Evolutionary conservation across 2,797 vertebrate species (phyloP).

Genomic region (Brachymystax lenok): DNA sequence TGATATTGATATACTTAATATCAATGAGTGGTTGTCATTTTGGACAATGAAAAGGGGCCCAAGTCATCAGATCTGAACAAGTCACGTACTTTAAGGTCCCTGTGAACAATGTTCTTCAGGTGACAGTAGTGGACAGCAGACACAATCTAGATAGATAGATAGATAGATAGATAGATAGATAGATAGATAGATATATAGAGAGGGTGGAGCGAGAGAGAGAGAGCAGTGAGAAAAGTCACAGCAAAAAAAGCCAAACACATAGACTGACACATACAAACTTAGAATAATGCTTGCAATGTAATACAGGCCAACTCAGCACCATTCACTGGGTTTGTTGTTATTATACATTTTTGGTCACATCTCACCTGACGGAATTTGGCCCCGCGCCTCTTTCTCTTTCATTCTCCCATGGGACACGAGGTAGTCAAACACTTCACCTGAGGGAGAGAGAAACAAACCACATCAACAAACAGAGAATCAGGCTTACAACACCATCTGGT

Average conservation of each 20-base stretch:
- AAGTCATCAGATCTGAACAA: too few relatives aligned
- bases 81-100: slow-evolving; percentile 88
- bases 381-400: slow-evolving; percentile 93
- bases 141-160: slow-evolving; percentile 77
- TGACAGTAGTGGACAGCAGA: slow-evolving; percentile 95
- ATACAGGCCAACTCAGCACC: neutral
- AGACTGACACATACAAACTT: neutral
- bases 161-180: too few relatives aligned
- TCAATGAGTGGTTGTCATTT: neutral
- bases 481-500: neutral
- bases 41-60: neutral
- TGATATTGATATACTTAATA: neutral
- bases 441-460: neutral
- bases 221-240: neutral
- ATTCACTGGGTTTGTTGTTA: neutral
- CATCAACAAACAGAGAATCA: neutral
- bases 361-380: slow-evolving; percentile 92
- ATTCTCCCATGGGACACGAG: slow-evolving; percentile 87
- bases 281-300: neutral
- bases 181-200: neutral
- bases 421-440: slow-evolving; percentile 97
- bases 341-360: neutral
- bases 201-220: neutral
- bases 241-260: neutral
- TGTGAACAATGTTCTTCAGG: slow-evolving; percentile 93